These are phyloP conservation scores for Lysandra bellargus DNA, from an alignment of 2,888 invertebrate genomes.

Conservation along the genomic window DNA sequence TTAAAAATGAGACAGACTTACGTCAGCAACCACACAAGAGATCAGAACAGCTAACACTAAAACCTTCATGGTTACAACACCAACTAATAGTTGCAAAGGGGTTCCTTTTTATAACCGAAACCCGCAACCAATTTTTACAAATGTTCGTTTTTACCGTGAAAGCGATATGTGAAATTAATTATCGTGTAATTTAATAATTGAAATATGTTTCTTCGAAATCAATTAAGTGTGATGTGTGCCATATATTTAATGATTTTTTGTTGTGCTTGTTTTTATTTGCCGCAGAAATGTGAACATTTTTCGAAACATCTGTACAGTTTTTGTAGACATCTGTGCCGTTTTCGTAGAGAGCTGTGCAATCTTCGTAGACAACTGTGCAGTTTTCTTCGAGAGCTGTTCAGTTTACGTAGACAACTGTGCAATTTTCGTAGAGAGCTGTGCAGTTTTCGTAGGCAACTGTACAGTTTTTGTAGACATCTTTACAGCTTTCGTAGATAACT, in stretches of 20 bases:
- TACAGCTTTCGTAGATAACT: too few relatives aligned
- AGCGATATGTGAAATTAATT: not conserved
- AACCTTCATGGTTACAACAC: not conserved
- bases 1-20: not conserved
- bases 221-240: not conserved
- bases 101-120: not conserved
- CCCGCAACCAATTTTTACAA: not conserved
- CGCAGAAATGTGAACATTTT: too few relatives aligned
- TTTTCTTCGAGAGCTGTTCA: too few relatives aligned
- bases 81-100: not conserved
- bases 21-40: not conserved
- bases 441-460: too few relatives aligned
- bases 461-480: too few relatives aligned
- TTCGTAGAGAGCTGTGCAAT: too few relatives aligned
- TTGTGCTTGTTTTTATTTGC: too few relatives aligned
- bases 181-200: not conserved
- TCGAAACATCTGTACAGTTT: too few relatives aligned
- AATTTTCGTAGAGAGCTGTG: too few relatives aligned
- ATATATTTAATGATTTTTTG: not conserved
- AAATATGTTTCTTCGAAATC: not conserved
- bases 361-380: too few relatives aligned
- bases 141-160: not conserved
- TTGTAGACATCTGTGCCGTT: too few relatives aligned
- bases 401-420: too few relatives aligned
- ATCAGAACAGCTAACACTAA: not conserved